Conservation (phyloP, 2,113 vertebrate genomes). For the Pollimyrus isidori region DNA sequence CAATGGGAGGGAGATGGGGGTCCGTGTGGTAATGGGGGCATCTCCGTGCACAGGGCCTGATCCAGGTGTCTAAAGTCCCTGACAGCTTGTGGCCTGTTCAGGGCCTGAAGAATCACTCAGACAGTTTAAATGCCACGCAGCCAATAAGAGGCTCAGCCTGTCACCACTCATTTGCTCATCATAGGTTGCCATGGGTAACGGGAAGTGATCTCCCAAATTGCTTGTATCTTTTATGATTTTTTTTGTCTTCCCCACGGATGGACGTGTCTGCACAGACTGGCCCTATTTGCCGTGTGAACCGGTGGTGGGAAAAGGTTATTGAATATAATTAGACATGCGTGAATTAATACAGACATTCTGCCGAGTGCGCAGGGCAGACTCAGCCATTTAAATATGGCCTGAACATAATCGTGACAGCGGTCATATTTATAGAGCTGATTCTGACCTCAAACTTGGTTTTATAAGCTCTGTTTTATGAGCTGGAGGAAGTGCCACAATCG, state of each 20-base stretch:
- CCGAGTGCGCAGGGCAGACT: background rate
- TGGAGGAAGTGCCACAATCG: background rate
- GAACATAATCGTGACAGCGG: background rate
- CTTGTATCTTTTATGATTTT: conserved; percentile 40
- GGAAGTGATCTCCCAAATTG: conserved; percentile 42
- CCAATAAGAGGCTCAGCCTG: conserved; percentile 52
- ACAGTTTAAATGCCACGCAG: conserved; percentile 58
- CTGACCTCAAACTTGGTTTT: conserved; percentile 11
- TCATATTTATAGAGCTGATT: background rate
- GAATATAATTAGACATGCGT: conserved; percentile 23
- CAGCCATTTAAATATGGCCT: background rate
- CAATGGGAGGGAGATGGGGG: background rate
- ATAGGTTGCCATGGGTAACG: conserved; percentile 51
- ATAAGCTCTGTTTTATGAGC: background rate
- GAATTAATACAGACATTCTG: conserved; percentile 17
- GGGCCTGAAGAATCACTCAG: conserved; percentile 40
- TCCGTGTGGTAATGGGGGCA: background rate
- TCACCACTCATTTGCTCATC: conserved; percentile 53
- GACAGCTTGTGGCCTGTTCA: conserved; percentile 31
- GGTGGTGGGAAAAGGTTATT: conserved; percentile 22
- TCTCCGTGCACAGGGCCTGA: background rate
- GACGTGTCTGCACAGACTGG: conserved; percentile 18
- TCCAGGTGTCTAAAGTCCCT: conserved; percentile 37
- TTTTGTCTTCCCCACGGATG: conserved; percentile 21
- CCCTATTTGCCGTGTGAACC: conserved; percentile 7